Evolutionary conservation across 2,888 invertebrate genomes (phyloP).

Genomic region (Chydorus sphaericus): DNA sequence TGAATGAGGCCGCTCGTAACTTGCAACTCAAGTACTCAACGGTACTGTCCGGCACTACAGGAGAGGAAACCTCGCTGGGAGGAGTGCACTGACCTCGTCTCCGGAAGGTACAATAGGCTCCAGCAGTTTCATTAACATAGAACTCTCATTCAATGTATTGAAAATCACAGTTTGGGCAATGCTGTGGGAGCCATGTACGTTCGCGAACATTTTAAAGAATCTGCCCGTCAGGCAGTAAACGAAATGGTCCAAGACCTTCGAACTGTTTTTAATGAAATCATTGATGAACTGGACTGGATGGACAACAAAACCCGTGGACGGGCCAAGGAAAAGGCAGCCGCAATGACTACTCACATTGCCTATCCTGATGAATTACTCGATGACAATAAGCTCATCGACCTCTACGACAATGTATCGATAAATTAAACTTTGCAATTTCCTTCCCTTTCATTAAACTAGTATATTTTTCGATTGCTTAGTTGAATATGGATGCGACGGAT

Average conservation of each 20-base stretch:
- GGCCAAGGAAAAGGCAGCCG: conserved; percentile 61
- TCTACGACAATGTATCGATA: conserved; percentile 51
- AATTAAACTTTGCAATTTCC: conserved; percentile 19
- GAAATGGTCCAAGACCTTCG: conserved; percentile 80
- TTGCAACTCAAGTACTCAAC: conserved; percentile 67
- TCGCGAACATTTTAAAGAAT: conserved; percentile 69
- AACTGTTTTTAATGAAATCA: conserved; percentile 61
- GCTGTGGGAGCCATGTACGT: conserved; percentile 66
- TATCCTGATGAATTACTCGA: conserved; percentile 81
- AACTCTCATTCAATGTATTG: too few relatives aligned
- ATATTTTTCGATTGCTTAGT: conserved; percentile 31
- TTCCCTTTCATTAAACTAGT: neutral
- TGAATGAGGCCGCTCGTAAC: conserved; percentile 60
- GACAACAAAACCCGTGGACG: conserved; percentile 57
- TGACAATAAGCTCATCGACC: conserved; percentile 58
- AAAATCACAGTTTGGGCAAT: conserved; percentile 30
- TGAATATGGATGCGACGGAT: conserved; percentile 52
- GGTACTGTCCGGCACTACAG: conserved; percentile 60
- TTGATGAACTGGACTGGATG: conserved; percentile 78
- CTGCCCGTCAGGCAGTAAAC: conserved; percentile 63
- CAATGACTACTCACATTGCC: conserved; percentile 79
- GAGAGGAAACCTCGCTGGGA: conserved; percentile 81
- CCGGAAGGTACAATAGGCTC: conserved; percentile 65
- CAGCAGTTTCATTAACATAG: too few relatives aligned
- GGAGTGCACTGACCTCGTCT: conserved; percentile 68